Evolutionary conservation across 2,113 vertebrate species (phyloP).

Genomic region (Thryonomys swinderianus): DNA sequence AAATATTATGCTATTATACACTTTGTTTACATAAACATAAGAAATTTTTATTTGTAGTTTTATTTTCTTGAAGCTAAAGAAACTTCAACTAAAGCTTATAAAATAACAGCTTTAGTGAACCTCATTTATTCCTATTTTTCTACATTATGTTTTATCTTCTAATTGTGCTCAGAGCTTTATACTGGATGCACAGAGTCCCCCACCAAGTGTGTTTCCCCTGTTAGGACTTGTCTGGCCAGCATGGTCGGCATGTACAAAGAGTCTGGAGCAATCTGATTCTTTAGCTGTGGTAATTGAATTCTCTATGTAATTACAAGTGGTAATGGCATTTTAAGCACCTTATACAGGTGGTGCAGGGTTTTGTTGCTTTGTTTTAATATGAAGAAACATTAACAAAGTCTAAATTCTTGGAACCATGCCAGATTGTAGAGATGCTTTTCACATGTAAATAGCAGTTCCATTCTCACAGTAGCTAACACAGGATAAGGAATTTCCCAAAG

Average conservation of each 20-base stretch:
- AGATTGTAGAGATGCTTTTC: constrained; percentile 85
- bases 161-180: constrained; percentile 81
- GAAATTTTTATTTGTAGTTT: background rate
- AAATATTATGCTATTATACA: background rate
- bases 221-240: constrained; percentile 70
- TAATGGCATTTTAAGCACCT: constrained; percentile 89
- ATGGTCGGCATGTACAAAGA: constrained; percentile 78
- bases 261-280: constrained; percentile 79
- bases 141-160: constrained; percentile 82
- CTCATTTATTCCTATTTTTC: constrained; percentile 84
- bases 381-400: constrained; percentile 84
- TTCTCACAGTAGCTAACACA: constrained; percentile 57
- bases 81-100: constrained; percentile 59
- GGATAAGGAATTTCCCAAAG: constrained; percentile 48
- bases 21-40: background rate
- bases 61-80: constrained; percentile 67
- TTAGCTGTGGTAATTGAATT: constrained; percentile 85
- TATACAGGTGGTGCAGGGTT: constrained; percentile 82
- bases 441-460: constrained; percentile 81
- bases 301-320: constrained; percentile 86
- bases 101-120: constrained; percentile 79
- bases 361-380: constrained; percentile 68
- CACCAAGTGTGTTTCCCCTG: constrained; percentile 71
- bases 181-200: constrained; percentile 73
- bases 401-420: constrained; percentile 78